Percentiles rank a stretch among this genome's conserved stretches.
These are phyloP conservation scores for Sesamia inferens DNA, from an alignment of 2,888 invertebrate genomes.

Conservation along the genomic window DNA sequence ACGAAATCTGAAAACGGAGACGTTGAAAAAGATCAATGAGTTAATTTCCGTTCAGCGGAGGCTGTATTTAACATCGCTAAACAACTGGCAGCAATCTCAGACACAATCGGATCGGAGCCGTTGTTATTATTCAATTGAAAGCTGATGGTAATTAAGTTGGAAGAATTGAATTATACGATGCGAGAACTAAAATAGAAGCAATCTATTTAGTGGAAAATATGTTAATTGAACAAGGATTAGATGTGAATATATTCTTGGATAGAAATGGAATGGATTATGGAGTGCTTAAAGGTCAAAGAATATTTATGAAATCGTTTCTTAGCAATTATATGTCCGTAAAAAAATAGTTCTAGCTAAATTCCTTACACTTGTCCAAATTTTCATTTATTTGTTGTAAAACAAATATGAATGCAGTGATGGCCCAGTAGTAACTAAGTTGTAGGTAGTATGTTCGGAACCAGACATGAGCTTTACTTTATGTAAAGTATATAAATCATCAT, in stretches of 20 bases:
- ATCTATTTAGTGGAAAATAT: conserved; percentile 1
- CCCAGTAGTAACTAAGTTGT: too few species aligned
- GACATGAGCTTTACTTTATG: too few species aligned
- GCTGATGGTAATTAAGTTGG: conserved; percentile 27
- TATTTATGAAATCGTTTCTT: not conserved
- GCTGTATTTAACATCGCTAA: conserved; percentile 43
- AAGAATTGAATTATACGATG: conserved; percentile 16
- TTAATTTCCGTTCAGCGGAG: conserved; percentile 29
- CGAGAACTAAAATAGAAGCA: conserved; percentile 33
- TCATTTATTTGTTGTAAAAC: not conserved
- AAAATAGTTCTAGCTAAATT: too few species aligned
- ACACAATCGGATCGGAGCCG: conserved; percentile 28
- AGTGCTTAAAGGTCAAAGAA: not conserved
- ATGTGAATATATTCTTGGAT: not conserved
- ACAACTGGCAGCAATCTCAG: conserved; percentile 27
- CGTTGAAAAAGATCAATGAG: conserved; percentile 43
- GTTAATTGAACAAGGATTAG: not conserved
- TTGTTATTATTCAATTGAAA: conserved; percentile 52
- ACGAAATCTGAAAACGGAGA: not conserved
- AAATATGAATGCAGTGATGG: too few species aligned
- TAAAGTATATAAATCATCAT: too few species aligned
- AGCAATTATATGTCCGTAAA: too few species aligned
- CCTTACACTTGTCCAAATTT: not conserved
- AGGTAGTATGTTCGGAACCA: too few species aligned
- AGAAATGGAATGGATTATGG: not conserved